These are phyloP conservation scores for Clepsis dumicolana DNA, from an alignment of 2,888 invertebrate genomes.

Conservation along the genomic window DNA sequence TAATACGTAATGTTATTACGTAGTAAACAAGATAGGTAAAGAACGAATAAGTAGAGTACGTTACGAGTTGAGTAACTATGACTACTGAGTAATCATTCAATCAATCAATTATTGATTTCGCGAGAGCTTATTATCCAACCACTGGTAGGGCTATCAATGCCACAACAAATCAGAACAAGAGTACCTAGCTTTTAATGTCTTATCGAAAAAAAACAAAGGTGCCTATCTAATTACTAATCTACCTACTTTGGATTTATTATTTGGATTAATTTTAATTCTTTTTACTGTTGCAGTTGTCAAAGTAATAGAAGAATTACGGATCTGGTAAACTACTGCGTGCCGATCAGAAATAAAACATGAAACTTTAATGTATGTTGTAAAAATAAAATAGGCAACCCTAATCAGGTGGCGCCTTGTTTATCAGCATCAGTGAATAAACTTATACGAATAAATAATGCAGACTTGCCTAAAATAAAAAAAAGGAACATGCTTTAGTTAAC, in stretches of 20 bases:
- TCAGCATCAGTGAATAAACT: not conserved
- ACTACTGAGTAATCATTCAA: constrained; percentile 68
- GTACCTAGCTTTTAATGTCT: not conserved
- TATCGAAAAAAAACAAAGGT: not conserved
- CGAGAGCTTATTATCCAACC: constrained; percentile 79
- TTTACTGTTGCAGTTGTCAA: no score
- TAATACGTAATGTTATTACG: not conserved
- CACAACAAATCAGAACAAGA: not conserved
- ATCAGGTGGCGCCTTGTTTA: constrained; percentile 3
- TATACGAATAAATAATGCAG: not conserved
- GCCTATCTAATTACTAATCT: not conserved
- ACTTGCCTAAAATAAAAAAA: not conserved
- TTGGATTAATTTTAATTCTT: no score
- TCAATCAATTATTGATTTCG: constrained; percentile 78
- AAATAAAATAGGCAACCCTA: not conserved
- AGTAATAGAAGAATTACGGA: no score
- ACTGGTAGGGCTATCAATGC: constrained; percentile 44
- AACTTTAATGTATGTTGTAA: no score
- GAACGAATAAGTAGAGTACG: not conserved
- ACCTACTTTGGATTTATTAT: no score
- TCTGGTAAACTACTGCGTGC: no score
- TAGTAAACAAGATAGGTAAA: constrained; percentile 21
- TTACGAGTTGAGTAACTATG: constrained; percentile 57
- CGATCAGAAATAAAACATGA: not conserved
- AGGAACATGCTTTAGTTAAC: no score